Evolutionary conservation across 1,140 invertebrate species (phyloP).

Genomic region (Atta texana): DNA sequence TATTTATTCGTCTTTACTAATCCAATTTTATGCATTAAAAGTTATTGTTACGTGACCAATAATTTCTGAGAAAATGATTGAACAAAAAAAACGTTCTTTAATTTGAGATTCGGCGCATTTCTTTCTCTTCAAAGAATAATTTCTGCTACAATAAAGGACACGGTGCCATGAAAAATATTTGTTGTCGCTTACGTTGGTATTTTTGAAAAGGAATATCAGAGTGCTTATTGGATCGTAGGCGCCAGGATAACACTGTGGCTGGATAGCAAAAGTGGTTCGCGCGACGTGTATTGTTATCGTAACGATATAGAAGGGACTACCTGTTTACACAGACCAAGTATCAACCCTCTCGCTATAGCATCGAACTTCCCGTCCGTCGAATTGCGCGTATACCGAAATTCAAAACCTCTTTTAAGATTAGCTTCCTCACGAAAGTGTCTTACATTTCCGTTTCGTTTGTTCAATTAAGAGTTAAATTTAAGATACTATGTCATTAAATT

Average conservation of each 20-base stretch:
- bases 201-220: conserved; percentile 63
- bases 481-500: conserved; percentile 18
- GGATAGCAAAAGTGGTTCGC: conserved; percentile 62
- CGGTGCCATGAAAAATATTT: conserved; percentile 56
- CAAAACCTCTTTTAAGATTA: conserved; percentile 60
- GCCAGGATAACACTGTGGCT: conserved; percentile 52
- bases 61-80: not conserved
- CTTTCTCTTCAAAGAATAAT: not conserved
- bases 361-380: conserved; percentile 63
- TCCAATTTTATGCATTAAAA: not conserved
- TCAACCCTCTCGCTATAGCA: conserved; percentile 71
- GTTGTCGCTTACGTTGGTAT: conserved; percentile 41
- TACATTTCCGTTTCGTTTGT: conserved; percentile 46
- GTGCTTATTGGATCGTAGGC: conserved; percentile 64
- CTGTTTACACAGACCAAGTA: conserved; percentile 76
- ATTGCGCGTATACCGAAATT: conserved; percentile 56
- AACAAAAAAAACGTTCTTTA: not conserved
- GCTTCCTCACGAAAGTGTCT: conserved; percentile 36
- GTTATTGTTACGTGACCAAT: not conserved
- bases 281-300: conserved; percentile 75
- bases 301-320: conserved; percentile 76
- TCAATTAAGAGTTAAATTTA: conserved; percentile 39
- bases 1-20: not conserved
- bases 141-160: conserved; percentile 52
- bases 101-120: not conserved